Conservation (phyloP, 2,888 invertebrate species). For the Drosophila recens region DNA sequence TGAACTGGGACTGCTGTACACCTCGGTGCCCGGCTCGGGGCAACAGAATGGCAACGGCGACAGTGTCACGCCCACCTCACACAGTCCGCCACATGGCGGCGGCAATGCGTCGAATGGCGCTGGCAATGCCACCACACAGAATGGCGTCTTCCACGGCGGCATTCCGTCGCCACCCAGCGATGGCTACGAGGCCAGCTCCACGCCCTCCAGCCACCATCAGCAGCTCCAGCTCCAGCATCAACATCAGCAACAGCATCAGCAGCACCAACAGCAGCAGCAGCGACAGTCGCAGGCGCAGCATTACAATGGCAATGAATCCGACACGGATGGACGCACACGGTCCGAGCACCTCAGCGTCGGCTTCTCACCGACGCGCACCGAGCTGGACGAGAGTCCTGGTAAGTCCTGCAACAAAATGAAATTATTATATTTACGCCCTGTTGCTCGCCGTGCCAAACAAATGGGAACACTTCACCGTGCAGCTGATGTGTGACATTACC, state of each 20-base stretch:
- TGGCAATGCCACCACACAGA: slow-evolving; percentile 53
- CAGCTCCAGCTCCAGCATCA: slow-evolving; percentile 23
- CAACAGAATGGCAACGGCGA: slow-evolving; percentile 76
- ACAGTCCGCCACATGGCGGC: slow-evolving; percentile 65
- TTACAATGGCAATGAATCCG: slow-evolving; percentile 85
- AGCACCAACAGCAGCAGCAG: slow-evolving; percentile 54
- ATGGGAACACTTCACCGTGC: slow-evolving; percentile 34
- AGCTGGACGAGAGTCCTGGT: slow-evolving; percentile 85
- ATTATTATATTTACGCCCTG: slow-evolving; percentile 60
- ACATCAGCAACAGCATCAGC: slow-evolving; percentile 52
- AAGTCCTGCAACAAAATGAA: slow-evolving; percentile 64
- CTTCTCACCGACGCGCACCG: slow-evolving; percentile 85
- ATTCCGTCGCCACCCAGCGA: slow-evolving; percentile 86
- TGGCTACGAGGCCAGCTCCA: slow-evolving; percentile 81
- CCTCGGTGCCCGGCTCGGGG: slow-evolving; percentile 85
- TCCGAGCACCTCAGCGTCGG: slow-evolving; percentile 84
- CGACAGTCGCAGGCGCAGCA: slow-evolving; percentile 59
- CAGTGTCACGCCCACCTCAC: slow-evolving; percentile 69
- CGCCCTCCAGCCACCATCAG: slow-evolving; percentile 65
- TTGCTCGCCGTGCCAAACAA: slow-evolving; percentile 52
- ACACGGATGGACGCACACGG: slow-evolving; percentile 84
- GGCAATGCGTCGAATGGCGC: slow-evolving; percentile 41
- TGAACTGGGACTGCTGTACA: slow-evolving; percentile 95
- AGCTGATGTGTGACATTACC: slow-evolving; percentile 43
- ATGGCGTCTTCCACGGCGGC: slow-evolving; percentile 83